Percentiles rank a stretch among this genome's conserved stretches.
Conservation (phyloP, 2,888 invertebrate genomes). For the Mesorhabditis sp. region DNA sequence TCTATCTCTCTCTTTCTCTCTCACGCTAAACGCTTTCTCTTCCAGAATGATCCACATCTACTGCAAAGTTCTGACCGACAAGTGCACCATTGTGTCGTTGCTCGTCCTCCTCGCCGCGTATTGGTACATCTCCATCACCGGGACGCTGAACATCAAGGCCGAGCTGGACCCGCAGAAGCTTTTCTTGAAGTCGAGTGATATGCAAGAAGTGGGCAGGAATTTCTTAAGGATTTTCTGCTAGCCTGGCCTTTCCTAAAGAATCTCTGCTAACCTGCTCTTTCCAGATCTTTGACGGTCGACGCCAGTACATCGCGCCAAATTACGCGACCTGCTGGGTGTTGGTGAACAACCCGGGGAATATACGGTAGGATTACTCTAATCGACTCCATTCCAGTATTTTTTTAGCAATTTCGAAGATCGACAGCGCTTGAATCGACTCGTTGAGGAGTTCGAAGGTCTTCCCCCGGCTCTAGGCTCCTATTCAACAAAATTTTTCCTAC, state of each 20-base stretch:
- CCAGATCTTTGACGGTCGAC: constrained; percentile 46
- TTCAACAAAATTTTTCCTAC: constrained; percentile 53
- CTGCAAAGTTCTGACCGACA: constrained; percentile 41
- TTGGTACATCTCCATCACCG: constrained; percentile 47
- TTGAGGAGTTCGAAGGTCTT: constrained; percentile 38
- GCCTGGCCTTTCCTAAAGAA: no score
- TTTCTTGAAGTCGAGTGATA: constrained; percentile 45
- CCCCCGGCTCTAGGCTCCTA: constrained; percentile 46
- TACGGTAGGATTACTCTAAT: constrained; percentile 10
- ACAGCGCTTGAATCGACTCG: constrained; percentile 4
- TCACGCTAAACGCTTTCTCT: constrained; percentile 7
- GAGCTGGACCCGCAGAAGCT: constrained; percentile 50
- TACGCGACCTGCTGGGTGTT: constrained; percentile 51
- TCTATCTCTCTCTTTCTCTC: no score
- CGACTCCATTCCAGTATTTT: not conserved
- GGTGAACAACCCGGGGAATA: constrained; percentile 51
- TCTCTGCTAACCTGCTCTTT: not conserved
- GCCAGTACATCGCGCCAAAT: constrained; percentile 49
- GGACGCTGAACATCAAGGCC: constrained; percentile 46
- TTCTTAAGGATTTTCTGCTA: no score
- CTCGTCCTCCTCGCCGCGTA: constrained; percentile 45
- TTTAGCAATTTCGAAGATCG: constrained; percentile 5
- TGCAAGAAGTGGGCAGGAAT: constrained; percentile 34
- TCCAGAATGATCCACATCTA: constrained; percentile 28
- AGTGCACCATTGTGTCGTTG: constrained; percentile 32